These are phyloP conservation scores for Drosophila neocordata DNA, from an alignment of 1,140 invertebrate species.

Conservation along the genomic window DNA sequence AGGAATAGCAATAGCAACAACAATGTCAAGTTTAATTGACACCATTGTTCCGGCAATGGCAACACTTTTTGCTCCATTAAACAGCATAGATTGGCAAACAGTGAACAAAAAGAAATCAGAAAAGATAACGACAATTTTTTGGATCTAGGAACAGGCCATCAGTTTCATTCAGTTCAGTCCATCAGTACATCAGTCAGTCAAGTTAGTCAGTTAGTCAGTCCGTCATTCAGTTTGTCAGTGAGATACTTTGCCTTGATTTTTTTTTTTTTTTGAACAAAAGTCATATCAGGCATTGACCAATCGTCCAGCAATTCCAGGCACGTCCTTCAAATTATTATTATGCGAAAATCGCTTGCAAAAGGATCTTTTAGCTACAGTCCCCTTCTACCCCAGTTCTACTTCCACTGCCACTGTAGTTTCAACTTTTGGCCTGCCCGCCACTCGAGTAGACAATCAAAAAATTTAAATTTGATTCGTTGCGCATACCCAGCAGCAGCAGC, in stretches of 20 bases:
- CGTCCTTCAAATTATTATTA: slow-evolving; percentile 81
- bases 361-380: slow-evolving; percentile 50
- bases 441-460: slow-evolving; percentile 80
- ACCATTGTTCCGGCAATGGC: slow-evolving; percentile 67
- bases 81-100: slow-evolving; percentile 74
- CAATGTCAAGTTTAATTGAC: slow-evolving; percentile 80
- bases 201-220: slow-evolving; percentile 67
- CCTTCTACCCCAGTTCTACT: neutral
- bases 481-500: slow-evolving; percentile 61
- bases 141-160: slow-evolving; percentile 22
- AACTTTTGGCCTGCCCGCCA: slow-evolving; percentile 63
- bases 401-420: slow-evolving; percentile 26
- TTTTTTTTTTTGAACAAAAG: slow-evolving; percentile 25
- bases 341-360: slow-evolving; percentile 81
- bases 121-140: slow-evolving; percentile 38
- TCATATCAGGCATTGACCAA: slow-evolving; percentile 55
- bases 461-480: slow-evolving; percentile 80
- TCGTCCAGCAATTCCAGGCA: slow-evolving; percentile 70
- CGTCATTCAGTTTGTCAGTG: slow-evolving; percentile 24
- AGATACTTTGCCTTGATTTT: slow-evolving; percentile 50
- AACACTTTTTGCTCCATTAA: slow-evolving; percentile 80
- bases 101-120: slow-evolving; percentile 40
- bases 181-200: slow-evolving; percentile 72
- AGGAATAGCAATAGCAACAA: slow-evolving; percentile 40
- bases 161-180: slow-evolving; percentile 48